Evolutionary conservation across 2,888 invertebrate genomes (phyloP), one percentile per base, ranked within the genome.

Genomic region (Dicroscelio sp.): DNA sequence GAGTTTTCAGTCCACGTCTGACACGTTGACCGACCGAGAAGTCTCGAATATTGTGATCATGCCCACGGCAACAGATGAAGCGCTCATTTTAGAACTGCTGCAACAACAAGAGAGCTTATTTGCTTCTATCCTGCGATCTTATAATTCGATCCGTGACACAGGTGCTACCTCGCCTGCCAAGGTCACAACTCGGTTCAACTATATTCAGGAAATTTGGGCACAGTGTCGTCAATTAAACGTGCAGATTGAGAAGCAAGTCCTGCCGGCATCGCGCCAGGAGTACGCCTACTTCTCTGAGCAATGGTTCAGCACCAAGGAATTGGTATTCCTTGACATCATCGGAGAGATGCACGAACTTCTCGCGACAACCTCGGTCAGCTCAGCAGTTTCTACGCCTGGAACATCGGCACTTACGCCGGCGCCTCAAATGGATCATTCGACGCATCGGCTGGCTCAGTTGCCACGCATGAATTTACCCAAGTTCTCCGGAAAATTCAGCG

Each of bases 401-500:
- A 1, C 58, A 12, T 3, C 58, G 10, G 12, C 58, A 58, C 10
- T 23, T 23, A 10, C 17, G n/a, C n/a, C 10, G 3, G 58, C 58
- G 3, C 58, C 58, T n/a, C 10, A 20, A 6, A n/a, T n/a, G n/a
- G n/a, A n/a, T n/a, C n/a, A n/a, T n/a, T n/a, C n/a, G n/a, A n/a
- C n/a, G n/a, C 65, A 35, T 67, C 65, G 65, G 3, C 35, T 67
- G 20, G 35, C 17, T 5, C 65, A 33, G 20, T n/a, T 67, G 4
- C 65, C 65, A 33, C 65, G 33, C 2, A 67, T 67, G 65, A 20
- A 67, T n/a, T 48, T 71, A 43, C 71, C 71, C 8, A 17, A 23
- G 12, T 75, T 75, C 35, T 33, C 31, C n/a, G 75, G 75, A 3
- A 27, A n/a, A 23, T n/a, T 33, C 58, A 33, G n/a, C 23, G 58